Base-by-base conservation (phyloP, 2,888 invertebrate species). In the Agonopterix arenella region DNA sequence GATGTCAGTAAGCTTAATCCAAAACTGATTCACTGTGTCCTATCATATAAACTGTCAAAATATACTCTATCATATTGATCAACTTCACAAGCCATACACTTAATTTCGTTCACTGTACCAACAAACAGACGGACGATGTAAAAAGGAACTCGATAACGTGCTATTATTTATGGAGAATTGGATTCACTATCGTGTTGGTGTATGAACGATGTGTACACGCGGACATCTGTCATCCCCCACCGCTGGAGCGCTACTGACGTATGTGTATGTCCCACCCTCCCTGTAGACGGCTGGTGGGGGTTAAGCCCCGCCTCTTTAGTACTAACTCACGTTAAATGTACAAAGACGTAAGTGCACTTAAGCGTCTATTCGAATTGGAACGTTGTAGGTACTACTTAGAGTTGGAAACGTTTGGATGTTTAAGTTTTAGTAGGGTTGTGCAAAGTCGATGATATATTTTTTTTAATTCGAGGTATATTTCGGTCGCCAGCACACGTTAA, bases 221-320 rank as follows among this genome's bases (percentile, higher is more conserved):
- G 62, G 62, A 76, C 84, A 86, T 88, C 84, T 72, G 75, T 88
- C 88, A 81, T 71, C 80, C 85, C 85, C 85, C 84, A 81, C 85
- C 70, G 80, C 73, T 53, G 60, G 58, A 40, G 56, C 52, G 47
- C 66, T 69, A 85, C 84, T 86, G 84, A 69, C 78, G 68, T 57
- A 57, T 55, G 71, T 63, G 68, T 57, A 57, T 55, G 71, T 63
- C 66, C 78, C 78, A 73, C 80, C 84, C 79, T 67, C 61, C 62
- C 57, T 38, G 45, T 36, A n/a, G 37, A 9, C 28, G 36, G 44
- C 57, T 59, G 73, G 60, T 72, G 76, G 71, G 71, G 59, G 52
- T 43, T 18, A 60, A 53, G 67, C 67, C 48, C 66, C 77, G 73
- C 78, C 78, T 64, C 64, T 49, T 54, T 40, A n/a, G n/a, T 40